Conservation (phyloP, 2,113 vertebrate genomes). For the Triplophysa siluroides region DNA sequence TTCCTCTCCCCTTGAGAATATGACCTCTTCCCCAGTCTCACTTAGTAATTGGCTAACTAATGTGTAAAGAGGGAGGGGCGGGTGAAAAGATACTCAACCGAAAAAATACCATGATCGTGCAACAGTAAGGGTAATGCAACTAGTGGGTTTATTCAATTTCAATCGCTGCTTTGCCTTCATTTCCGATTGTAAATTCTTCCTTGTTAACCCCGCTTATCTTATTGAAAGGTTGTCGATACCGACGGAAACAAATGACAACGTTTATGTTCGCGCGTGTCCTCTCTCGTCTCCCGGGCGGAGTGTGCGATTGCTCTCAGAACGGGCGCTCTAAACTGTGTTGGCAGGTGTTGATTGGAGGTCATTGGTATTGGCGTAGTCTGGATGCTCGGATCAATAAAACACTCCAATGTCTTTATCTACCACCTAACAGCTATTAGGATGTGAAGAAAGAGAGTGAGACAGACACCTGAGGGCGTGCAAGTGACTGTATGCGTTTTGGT, state of each 20-base stretch:
- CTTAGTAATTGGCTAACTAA: conserved; percentile 50
- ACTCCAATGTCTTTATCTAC: conserved; percentile 42
- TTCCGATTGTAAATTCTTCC: background rate
- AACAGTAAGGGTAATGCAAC: background rate
- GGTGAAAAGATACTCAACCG: conserved; percentile 5
- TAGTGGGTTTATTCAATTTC: conserved; percentile 20
- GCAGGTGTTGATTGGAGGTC: conserved; percentile 48
- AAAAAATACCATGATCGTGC: conserved; percentile 6
- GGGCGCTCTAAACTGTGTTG: conserved; percentile 43
- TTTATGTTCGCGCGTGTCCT: conserved; percentile 8
- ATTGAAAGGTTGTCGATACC: conserved; percentile 9
- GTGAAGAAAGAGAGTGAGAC: conserved; percentile 25
- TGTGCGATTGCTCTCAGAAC: conserved; percentile 32
- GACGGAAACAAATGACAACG: background rate
- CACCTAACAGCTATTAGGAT: conserved; percentile 50
- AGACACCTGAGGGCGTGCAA: background rate
- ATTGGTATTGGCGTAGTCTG: conserved; percentile 44
- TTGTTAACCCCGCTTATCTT: conserved; percentile 25
- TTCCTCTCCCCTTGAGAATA: conserved; percentile 51
- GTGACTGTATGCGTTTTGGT: background rate
- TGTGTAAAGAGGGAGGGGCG: conserved; percentile 49
- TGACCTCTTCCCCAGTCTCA: conserved; percentile 87
- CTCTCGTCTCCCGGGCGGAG: background rate
- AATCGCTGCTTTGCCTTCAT: background rate
- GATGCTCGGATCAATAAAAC: conserved; percentile 42